Base-by-base conservation (phyloP, 2,113 vertebrate genomes). In the Nerophis ophidion region DNA sequence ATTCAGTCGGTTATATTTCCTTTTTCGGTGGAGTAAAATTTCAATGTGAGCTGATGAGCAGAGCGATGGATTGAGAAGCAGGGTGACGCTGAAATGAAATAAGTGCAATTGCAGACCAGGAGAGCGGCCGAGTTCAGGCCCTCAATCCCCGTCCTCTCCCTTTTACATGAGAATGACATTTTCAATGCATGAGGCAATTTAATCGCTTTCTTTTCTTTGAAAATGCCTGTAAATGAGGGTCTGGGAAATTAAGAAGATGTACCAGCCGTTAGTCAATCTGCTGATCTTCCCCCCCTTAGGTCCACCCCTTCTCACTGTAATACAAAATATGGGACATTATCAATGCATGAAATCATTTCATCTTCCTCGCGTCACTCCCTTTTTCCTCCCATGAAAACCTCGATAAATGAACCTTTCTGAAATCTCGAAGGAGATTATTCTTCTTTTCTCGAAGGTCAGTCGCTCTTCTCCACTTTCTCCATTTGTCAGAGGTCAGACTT, bases 341-440 rank as follows among this genome's bases (percentile, higher is more conserved):
- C 86, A 86, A 86, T 88, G 84, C 84, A 84, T 87, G 81, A 85
- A 82, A 76, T 80, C 78, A 86, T 87, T 82, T 89, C 85, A 85
- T 87, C 82, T 80, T 70, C 61, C 69, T 77, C 71, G 68, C 74
- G 61, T 68, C 65, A 53, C 67, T 42, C 72, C 57, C n/a, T n/a
- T 49, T 47, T 58, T 40, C 74, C 82, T 80, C 81, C 68, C 63
- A 79, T 86, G 81, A 80, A 87, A 85, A 86, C 63, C 75, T 80
- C 76, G 75, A 73, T 81, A 81, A 87, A 87, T 82, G 81, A 84
- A 78, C 77, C 71, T 81, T 68, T 84, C 72, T 68, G 79, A 86
- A 86, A 86, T 85, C 84, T 85, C 82, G 86, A 70, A 68, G 71
- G 64, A 76, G 76, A 82, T 81, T 34, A 51, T 69, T 71, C 42